Evolutionary conservation across 2,797 vertebrate genomes (phyloP), one percentile per base, ranked within the genome.

Genomic region (Mormyrus hasselquistii): DNA sequence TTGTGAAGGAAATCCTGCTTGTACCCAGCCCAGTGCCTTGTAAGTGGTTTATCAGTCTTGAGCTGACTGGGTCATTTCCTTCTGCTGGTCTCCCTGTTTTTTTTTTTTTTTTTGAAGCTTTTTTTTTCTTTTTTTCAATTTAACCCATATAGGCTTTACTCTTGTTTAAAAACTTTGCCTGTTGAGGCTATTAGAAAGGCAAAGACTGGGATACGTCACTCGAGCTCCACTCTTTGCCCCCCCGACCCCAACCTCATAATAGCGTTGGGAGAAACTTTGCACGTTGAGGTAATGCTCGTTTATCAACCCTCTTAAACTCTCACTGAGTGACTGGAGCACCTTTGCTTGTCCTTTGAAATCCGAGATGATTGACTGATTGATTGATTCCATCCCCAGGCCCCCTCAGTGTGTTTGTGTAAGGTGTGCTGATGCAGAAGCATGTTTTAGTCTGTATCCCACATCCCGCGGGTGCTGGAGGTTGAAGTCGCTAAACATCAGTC

Each of bases 341-440:
- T 55, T 73, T 44, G 65, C 59, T 79, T 55, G 65, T 87, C 65
- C 85, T 87, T 87, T 87, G 89, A 87, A 89, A 89, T 87, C 6
- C 7, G 84, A 87, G 88, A 83, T 88, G 50, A 88, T 88, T 88
- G 84, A 89, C 59, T 89, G 88, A 89, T 59, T 87, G 84, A 87
- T 87, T 89, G 62, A 87, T 69, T 73, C 84, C 83, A 89, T 73
- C 85, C 88, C 49, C 50, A 41, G 22, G 34, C 84, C 62, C 2
- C 19, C 47, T 49, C 52, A 41, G 29, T 69, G 83, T 69, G 59
- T 65, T 86, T 86, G 7, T 89, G 88, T 53, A 69, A 86, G 52
- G 83, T 86, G 55, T 69, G 49, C 59, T 59, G 47, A 88, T 59
- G 34, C 5, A 55, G 38, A 38, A 34, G 38, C 53, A 52, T 59